Evolutionary conservation across 2,888 invertebrate genomes (phyloP), one percentile per base, ranked within the genome.

Genomic region (Venusia cambrica): DNA sequence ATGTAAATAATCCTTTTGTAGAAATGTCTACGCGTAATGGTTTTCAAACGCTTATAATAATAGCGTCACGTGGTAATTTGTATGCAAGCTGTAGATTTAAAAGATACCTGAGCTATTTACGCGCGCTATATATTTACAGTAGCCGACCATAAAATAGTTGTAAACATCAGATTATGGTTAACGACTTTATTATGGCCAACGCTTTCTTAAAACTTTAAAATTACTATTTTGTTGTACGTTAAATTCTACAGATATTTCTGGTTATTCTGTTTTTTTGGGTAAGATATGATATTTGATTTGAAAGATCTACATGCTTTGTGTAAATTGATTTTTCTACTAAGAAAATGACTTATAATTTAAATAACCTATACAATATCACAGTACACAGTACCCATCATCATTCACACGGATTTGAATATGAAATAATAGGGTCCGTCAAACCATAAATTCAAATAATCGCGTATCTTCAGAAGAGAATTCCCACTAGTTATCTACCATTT

Each of bases 1-100:
- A n/a, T n/a, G n/a, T n/a, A n/a, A n/a, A n/a, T n/a, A n/a, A 46
- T 43, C 35, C 37, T 34, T 51, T 48, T 38, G 33, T 50, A 45
- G 51, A 60, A 39, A 56, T 60, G 56, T 54, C 54, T 59, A 59
- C 60, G 54, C 54, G 58, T 52, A 55, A 49, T 54, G 46, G 57
- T 62, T 62, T 60, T 62, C 51, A 46, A 63, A 50, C 44, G 55
- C 51, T 62, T 40, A 58, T 58, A 50, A 51, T 57, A 47, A 54
- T 52, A 45, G 41, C 42, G 54, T 49, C 57, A 55, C 48, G 31
- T 34, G 41, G 38, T 47, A 56, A 50, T 62, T 55, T 48, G 49
- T 54, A 54, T 50, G 50, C 49, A 48, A 48, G 47, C 54, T 47
- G 49, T 39, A 37, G 48, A 30, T 35, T 19, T 20, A 27, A 14